Conservation (phyloP, 2,113 vertebrate species). For the Actinemys pallida region DNA sequence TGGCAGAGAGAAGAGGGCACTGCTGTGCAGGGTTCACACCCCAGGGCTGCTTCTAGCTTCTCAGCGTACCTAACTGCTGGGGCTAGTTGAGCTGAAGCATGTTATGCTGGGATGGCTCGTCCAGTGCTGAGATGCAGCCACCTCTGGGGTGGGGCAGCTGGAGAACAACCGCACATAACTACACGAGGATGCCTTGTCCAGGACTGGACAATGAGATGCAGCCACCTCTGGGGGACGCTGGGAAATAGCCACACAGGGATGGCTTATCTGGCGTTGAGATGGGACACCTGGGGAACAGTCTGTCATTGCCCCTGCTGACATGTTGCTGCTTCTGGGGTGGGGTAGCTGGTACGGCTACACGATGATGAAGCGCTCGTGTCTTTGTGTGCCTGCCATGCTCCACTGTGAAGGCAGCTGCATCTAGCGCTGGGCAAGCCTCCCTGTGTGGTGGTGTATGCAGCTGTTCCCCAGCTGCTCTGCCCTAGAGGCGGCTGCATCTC, state of each 20-base stretch:
- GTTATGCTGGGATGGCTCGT: background rate
- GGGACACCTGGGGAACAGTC: too few species aligned
- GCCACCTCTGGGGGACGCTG: background rate
- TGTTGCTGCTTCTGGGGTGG: background rate
- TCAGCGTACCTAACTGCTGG: background rate
- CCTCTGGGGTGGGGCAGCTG: background rate
- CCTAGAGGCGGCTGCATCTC: background rate
- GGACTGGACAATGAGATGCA: background rate
- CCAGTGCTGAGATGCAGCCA: background rate
- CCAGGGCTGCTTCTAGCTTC: background rate
- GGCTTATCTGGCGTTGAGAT: too few species aligned
- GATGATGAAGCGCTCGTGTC: background rate
- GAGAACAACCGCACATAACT: too few species aligned
- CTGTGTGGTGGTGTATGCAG: background rate
- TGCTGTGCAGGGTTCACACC: background rate
- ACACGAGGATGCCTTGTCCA: background rate
- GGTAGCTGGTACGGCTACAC: background rate
- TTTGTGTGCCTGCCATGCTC: background rate
- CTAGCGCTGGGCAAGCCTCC: background rate
- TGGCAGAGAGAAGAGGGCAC: background rate
- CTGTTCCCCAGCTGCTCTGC: background rate
- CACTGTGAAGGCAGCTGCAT: background rate
- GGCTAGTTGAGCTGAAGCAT: background rate
- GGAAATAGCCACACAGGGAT: background rate
- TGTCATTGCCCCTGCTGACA: too few species aligned